phyloP scores from a whole-genome alignment of 2,888 invertebrate species.

The Syrista parreyssii region DNA sequence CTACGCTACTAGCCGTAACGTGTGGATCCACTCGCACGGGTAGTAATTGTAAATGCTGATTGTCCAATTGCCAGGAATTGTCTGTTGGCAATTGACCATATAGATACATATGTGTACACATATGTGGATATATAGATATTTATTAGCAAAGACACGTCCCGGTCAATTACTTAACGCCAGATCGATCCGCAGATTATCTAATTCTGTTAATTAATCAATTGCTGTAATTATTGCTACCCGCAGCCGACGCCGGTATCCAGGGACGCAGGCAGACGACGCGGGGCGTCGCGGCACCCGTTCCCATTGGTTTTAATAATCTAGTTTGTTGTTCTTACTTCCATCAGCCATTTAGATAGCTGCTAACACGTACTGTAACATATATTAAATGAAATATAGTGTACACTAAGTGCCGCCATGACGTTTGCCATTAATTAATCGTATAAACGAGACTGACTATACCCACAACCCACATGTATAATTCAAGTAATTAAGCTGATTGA shows the following conservation, averaged over 20 bases:
- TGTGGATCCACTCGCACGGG: not conserved
- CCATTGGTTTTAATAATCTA: slow-evolving; percentile 38
- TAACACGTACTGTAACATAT: too few relatives aligned
- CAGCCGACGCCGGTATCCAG: slow-evolving; percentile 21
- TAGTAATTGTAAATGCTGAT: slow-evolving; percentile 41
- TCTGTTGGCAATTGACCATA: slow-evolving; percentile 11
- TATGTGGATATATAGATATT: slow-evolving; percentile 12
- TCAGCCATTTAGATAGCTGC: not conserved
- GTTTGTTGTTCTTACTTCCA: slow-evolving; percentile 32
- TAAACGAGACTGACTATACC: too few relatives aligned
- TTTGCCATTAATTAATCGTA: slow-evolving; percentile 35
- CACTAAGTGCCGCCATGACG: slow-evolving; percentile 25
- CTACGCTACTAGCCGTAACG: too few relatives aligned
- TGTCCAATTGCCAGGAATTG: slow-evolving; percentile 48
- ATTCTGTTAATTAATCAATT: slow-evolving; percentile 63
- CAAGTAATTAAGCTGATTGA: too few relatives aligned
- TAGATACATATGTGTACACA: slow-evolving; percentile 23
- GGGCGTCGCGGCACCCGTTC: slow-evolving; percentile 11
- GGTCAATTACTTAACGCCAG: slow-evolving; percentile 36
- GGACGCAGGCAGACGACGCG: not conserved
- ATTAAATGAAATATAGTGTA: not conserved
- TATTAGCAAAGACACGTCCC: slow-evolving; percentile 19
- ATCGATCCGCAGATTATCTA: slow-evolving; percentile 53
- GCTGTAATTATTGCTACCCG: slow-evolving; percentile 52
- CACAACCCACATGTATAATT: too few relatives aligned